Percentiles rank a stretch among this genome's conserved stretches.
Conservation (phyloP, 2,797 vertebrate genomes). For the Austrolebias charrua region DNA sequence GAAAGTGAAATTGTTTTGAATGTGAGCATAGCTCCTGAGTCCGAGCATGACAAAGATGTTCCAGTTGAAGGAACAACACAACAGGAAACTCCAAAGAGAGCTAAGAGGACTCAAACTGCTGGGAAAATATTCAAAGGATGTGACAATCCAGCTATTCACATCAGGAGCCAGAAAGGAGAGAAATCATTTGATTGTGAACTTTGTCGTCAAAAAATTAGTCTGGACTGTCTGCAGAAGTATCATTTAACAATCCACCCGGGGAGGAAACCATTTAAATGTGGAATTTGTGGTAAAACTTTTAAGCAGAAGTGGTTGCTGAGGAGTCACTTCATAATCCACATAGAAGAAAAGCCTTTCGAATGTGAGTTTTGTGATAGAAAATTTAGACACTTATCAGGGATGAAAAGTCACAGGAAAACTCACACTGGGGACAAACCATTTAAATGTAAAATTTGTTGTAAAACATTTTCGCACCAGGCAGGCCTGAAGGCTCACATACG, state of each 20-base stretch:
- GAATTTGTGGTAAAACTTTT: constrained; percentile 14
- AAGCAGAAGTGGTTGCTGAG: neutral
- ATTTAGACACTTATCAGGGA: neutral
- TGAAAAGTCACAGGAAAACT: too few relatives aligned
- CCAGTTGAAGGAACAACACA: too few relatives aligned
- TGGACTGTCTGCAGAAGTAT: neutral
- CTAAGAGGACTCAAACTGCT: neutral
- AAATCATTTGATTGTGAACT: too few relatives aligned
- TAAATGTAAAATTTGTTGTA: too few relatives aligned
- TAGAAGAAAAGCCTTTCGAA: neutral
- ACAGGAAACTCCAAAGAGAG: too few relatives aligned
- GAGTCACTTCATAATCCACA: constrained; percentile 9
- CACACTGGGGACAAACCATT: neutral
- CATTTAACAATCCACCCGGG: constrained; percentile 8
- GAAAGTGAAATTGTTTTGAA: too few relatives aligned
- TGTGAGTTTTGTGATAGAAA: neutral
- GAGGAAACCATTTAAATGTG: constrained; percentile 15
- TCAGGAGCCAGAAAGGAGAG: neutral
- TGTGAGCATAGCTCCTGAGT: too few relatives aligned
- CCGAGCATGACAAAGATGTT: neutral
- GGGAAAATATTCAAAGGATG: constrained; percentile 5
- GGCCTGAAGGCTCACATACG: too few relatives aligned
- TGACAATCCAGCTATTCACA: neutral
- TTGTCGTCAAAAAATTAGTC: too few relatives aligned
- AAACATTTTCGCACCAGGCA: too few relatives aligned